Evolutionary conservation across 2,888 invertebrate genomes (phyloP), one percentile per base, ranked within the genome.

Genomic region (Arge pagana): DNA sequence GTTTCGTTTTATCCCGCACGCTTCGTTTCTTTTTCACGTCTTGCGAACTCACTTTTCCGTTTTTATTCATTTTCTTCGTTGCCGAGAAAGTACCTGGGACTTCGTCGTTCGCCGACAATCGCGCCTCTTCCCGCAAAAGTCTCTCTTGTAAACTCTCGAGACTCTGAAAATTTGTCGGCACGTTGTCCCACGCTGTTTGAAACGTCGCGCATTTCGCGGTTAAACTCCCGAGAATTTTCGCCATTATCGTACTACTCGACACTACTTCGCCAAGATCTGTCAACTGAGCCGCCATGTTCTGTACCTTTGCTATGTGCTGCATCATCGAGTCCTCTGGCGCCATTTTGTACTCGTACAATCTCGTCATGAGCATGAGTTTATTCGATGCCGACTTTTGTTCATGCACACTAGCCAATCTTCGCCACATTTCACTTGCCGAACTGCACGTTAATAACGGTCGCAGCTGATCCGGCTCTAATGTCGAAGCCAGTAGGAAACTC

Each of bases 401-500:
- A 10, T 56, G 52, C 1, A 54, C 11, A n/a, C 5, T 26, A 26
- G 43, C 28, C 13, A 57, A 26, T 11, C 48, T 53, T 7, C 8
- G 3, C 55, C 55, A 55, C 53, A 57, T 57, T 31, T 53, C 55
- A 13, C 64, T 63, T 43, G 53, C 52, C 23, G 53, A 51, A 10
- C 33, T 35, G 10, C 21, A 56, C 1, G 28, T 56, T 15, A 56
- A 35, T 33, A 56, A 24, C 35, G 52, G 54, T 36, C 48, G 21
- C 21, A 15, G 4, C 15, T 55, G 55, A 1, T 8, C 35, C 3
- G 55, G 30, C 8, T 55, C 55, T 5, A 55, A 24, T 24, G 52
- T 30, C 30, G 52, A 42, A 8, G 41, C 10, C 13, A 55, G 7
- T 15, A 55, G 18, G 18, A 48, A 55, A 41, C 40, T 49, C 2